Percentiles rank a stretch among this genome's conserved stretches.
Evolutionary conservation across 2,797 vertebrate species (phyloP).

Genomic region (Uromys caudimaculatus): DNA sequence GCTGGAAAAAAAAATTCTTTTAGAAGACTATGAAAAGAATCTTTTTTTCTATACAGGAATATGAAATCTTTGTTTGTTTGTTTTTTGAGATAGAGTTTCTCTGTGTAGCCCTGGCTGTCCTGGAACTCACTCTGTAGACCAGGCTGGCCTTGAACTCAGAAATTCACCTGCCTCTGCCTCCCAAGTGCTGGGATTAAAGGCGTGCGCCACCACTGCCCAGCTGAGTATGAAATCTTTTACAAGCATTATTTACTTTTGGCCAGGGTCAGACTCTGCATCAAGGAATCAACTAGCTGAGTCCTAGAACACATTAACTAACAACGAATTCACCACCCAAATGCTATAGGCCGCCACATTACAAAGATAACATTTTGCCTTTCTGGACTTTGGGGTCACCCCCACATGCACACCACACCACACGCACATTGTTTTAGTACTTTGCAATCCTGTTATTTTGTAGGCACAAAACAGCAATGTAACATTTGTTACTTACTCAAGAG

Average conservation of each 20-base stretch:
- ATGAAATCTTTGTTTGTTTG: conserved; percentile 52
- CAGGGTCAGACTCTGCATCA: conserved; percentile 20
- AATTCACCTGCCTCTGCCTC: no score
- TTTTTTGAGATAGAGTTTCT: no score
- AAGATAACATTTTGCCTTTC: background rate
- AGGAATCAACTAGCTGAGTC: conserved; percentile 32
- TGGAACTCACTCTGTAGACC: no score
- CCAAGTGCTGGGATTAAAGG: no score
- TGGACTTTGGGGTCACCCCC: background rate
- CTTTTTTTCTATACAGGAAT: background rate
- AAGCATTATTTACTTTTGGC: background rate
- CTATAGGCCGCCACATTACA: background rate
- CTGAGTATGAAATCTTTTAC: conserved; percentile 42
- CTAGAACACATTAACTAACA: background rate
- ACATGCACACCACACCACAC: background rate
- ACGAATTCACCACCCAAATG: background rate
- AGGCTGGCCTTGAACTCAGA: no score
- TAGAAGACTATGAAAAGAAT: conserved; percentile 25
- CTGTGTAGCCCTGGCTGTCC: no score
- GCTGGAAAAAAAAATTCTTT: background rate
- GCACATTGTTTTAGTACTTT: background rate
- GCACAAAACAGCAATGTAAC: background rate
- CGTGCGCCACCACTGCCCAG: no score
- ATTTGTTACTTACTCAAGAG: conserved; percentile 9
- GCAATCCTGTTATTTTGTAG: conserved; percentile 25